A percentile compares a stretch with the other conserved stretches of the same genome.
Evolutionary conservation across 2,888 invertebrate species (phyloP).

Genomic region (Pterostichus madidus): DNA sequence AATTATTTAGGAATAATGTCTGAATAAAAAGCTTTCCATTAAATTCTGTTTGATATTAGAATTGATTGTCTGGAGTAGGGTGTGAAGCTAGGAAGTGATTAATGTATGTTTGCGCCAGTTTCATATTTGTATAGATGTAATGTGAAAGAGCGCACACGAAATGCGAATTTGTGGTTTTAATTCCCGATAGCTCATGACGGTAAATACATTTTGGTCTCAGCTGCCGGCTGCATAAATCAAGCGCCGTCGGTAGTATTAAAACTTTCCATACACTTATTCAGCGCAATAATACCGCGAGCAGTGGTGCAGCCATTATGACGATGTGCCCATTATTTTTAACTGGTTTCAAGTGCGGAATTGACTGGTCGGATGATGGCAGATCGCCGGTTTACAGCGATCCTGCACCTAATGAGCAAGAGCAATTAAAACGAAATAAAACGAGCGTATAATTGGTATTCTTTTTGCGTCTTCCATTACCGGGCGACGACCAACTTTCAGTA

Average conservation of each 20-base stretch:
- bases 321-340: slow-evolving; percentile 65
- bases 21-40: slow-evolving; percentile 28
- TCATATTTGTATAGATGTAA: slow-evolving; percentile 60
- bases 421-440: slow-evolving; percentile 66
- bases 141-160: slow-evolving; percentile 58
- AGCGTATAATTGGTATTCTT: slow-evolving; percentile 65
- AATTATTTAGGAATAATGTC: too few relatives aligned
- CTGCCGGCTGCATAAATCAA: slow-evolving; percentile 59
- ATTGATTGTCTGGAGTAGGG: slow-evolving; percentile 8
- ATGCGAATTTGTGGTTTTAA: slow-evolving; percentile 61
- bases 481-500: slow-evolving; percentile 65
- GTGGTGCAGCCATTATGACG: slow-evolving; percentile 42
- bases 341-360: slow-evolving; percentile 48
- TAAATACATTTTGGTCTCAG: slow-evolving; percentile 58
- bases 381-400: slow-evolving; percentile 55
- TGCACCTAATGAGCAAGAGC: slow-evolving; percentile 65
- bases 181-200: slow-evolving; percentile 60
- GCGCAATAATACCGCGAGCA: background rate
- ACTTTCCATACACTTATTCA: slow-evolving; percentile 45
- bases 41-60: background rate
- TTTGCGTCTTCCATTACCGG: slow-evolving; percentile 64
- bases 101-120: slow-evolving; percentile 52
- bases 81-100: slow-evolving; percentile 37
- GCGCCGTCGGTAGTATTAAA: slow-evolving; percentile 53
- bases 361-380: slow-evolving; percentile 51